phyloP scores from a whole-genome alignment of 2,888 invertebrate genomes.

The Pocota personata region DNA sequence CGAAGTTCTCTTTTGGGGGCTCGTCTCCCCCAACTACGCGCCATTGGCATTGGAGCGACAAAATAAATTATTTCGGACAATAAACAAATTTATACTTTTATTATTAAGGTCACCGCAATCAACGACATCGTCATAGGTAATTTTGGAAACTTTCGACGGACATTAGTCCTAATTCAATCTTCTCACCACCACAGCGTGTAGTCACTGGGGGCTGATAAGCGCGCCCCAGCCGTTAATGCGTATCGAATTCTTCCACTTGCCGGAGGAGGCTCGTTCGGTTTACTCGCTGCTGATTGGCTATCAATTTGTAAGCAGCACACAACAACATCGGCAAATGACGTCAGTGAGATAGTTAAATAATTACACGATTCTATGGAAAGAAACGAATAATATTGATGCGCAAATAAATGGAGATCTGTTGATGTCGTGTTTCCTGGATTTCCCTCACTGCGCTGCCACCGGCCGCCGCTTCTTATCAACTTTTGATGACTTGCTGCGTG shows the following conservation, averaged over 20 bases:
- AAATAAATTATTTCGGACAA: slow-evolving; percentile 11
- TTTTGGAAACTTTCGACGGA: slow-evolving; percentile 15
- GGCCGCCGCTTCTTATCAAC: slow-evolving; percentile 21
- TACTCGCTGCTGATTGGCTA: slow-evolving; percentile 49
- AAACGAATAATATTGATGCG: slow-evolving; percentile 20
- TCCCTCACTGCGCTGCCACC: not conserved
- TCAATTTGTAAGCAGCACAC: slow-evolving; percentile 16
- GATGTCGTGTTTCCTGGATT: slow-evolving; percentile 16
- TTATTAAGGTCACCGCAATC: slow-evolving; percentile 35
- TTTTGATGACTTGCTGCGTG: slow-evolving; percentile 12
- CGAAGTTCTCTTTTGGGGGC: slow-evolving; percentile 42
- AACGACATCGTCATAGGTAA: not conserved
- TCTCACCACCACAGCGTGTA: not conserved
- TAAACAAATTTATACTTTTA: slow-evolving; percentile 6
- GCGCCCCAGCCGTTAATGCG: not conserved
- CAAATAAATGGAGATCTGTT: slow-evolving; percentile 38
- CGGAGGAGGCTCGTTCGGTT: slow-evolving; percentile 53
- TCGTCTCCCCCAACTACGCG: slow-evolving; percentile 16
- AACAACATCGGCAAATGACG: slow-evolving; percentile 43
- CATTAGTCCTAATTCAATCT: not conserved
- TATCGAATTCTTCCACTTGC: not conserved
- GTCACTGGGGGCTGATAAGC: slow-evolving; percentile 38
- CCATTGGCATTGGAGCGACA: not conserved
- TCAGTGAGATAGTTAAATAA: slow-evolving; percentile 43
- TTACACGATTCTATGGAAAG: slow-evolving; percentile 2